phyloP scores from a whole-genome alignment of 2,888 invertebrate genomes.

The Tolmerus cingulatus region DNA sequence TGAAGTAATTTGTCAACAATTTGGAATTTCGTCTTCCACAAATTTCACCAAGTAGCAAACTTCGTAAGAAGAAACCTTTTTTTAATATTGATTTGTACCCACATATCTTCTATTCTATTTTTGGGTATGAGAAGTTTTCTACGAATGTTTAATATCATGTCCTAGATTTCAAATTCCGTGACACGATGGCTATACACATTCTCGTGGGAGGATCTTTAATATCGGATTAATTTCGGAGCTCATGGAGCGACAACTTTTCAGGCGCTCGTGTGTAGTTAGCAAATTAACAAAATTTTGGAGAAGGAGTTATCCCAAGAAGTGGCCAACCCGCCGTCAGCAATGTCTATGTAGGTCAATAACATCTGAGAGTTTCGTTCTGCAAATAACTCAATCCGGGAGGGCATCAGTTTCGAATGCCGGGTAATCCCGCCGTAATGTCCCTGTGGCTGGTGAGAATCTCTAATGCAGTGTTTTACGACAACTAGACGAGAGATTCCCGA shows the following conservation, averaged over 20 bases:
- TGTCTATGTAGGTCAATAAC: neutral
- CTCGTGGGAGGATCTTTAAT: neutral
- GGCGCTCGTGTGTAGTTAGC: neutral
- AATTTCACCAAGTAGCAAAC: too few species aligned
- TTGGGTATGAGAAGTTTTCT: neutral
- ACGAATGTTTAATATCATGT: neutral
- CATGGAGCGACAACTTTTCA: neutral
- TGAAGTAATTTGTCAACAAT: too few species aligned
- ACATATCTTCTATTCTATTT: neutral
- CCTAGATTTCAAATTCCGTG: neutral
- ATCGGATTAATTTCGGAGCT: neutral
- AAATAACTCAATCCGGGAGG: conserved; percentile 16
- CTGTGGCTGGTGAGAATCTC: neutral
- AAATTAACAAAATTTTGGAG: neutral
- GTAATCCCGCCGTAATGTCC: neutral
- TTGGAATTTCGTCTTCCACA: too few species aligned
- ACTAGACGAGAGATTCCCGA: neutral
- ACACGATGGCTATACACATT: neutral
- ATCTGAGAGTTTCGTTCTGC: neutral
- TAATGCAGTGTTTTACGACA: neutral
- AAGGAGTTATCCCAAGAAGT: neutral
- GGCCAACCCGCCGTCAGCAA: neutral
- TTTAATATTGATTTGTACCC: too few species aligned
- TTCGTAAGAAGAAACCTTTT: too few species aligned
- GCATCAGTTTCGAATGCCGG: neutral